A percentile compares a stretch with the other conserved stretches of the same genome.
Conservation (phyloP, 2,113 vertebrate genomes). For the Myotis brandtii region DNA sequence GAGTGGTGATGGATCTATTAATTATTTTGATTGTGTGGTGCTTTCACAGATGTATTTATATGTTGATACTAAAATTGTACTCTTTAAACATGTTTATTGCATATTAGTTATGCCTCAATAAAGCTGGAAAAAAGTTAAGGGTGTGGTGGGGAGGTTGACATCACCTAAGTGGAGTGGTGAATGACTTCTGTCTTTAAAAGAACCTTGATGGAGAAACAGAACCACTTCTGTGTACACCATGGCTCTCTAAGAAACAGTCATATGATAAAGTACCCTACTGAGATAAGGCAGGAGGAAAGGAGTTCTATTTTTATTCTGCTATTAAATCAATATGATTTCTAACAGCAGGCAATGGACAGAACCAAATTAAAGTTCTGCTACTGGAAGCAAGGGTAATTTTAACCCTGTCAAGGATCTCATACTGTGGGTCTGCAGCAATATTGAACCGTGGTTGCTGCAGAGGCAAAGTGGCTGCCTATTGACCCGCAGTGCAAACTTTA, state of each 20-base stretch:
- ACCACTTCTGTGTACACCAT: not conserved
- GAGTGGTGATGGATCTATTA: not conserved
- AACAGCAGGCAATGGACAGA: not conserved
- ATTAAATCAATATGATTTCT: slow-evolving; percentile 52
- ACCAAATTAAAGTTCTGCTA: slow-evolving; percentile 27
- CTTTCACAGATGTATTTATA: not conserved
- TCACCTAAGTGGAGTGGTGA: not conserved
- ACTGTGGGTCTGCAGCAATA: not conserved
- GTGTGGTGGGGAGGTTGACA: not conserved
- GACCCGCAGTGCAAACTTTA: not conserved
- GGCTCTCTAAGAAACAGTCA: not conserved
- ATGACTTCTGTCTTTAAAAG: not conserved
- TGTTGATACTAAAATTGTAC: not conserved
- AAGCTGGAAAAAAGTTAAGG: not conserved
- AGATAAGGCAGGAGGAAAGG: not conserved
- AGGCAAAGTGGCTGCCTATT: not conserved
- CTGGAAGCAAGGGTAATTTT: not conserved
- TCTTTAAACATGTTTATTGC: not conserved
- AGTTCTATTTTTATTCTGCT: slow-evolving; percentile 65
- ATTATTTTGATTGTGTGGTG: not conserved
- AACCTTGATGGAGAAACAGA: not conserved
- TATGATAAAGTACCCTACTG: not conserved
- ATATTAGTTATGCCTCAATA: not conserved
- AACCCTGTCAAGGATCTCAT: not conserved
- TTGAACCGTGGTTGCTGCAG: not conserved